Conservation (phyloP, 2,888 invertebrate species). For the Cybosia mesomella region DNA sequence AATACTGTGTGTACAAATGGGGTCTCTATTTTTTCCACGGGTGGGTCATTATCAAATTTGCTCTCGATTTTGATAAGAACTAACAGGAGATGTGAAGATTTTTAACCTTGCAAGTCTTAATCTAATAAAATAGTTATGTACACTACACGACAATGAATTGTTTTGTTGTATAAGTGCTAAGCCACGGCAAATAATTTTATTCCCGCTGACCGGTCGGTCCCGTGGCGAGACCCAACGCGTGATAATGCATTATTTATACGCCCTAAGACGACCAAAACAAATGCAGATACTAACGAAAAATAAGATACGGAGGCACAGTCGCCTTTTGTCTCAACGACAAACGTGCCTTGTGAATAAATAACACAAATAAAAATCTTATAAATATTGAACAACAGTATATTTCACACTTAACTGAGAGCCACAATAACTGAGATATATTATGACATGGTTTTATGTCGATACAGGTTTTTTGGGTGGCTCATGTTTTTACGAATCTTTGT, state of each 20-base stretch:
- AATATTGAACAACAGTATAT: conserved; percentile 84
- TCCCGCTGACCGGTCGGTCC: conserved; percentile 66
- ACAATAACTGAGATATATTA: conserved; percentile 81
- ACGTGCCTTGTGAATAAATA: conserved; percentile 83
- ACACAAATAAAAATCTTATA: conserved; percentile 84
- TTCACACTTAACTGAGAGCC: conserved; percentile 80
- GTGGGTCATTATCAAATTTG: background rate
- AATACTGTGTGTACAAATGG: background rate
- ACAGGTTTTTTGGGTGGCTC: conserved; percentile 70
- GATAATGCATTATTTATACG: conserved; percentile 86
- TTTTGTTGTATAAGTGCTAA: conserved; percentile 66
- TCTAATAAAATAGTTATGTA: conserved; percentile 45
- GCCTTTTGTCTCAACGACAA: conserved; percentile 78
- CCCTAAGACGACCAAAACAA: conserved; percentile 83
- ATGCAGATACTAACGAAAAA: conserved; percentile 84
- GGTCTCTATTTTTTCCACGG: too few relatives aligned
- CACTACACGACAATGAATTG: conserved; percentile 48
- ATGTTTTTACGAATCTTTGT: conserved; percentile 79
- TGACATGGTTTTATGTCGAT: conserved; percentile 74
- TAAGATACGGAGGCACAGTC: conserved; percentile 70
- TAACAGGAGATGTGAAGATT: background rate
- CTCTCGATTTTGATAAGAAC: background rate
- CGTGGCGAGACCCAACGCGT: conserved; percentile 73
- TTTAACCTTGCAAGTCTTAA: conserved; percentile 8
- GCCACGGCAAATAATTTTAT: conserved; percentile 76